Base-by-base conservation (phyloP, 2,113 vertebrate species). In the Passer montanus region DNA sequence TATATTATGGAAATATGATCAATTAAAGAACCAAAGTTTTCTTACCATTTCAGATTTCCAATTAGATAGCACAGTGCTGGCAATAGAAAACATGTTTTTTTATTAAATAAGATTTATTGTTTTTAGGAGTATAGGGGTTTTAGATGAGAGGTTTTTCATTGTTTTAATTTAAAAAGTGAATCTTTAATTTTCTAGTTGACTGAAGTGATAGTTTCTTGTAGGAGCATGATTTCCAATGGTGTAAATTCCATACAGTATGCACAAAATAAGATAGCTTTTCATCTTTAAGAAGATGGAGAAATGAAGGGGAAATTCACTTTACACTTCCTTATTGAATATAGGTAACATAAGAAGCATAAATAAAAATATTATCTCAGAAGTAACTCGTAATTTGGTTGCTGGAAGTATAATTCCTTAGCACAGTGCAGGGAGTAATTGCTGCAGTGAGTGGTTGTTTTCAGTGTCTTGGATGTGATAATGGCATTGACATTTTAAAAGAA, bases 101-200 rank as follows among this genome's bases (percentile, higher is more conserved):
- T 64, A 91, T 87, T 39, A 77, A 84, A 82, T 94, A 95, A 97
- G 70, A 88, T 91, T 21, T 93, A 95, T 96, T 92, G 23, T 33
- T 96, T 60, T 97, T 95, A 84, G 88, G 39, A 77, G 19, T 95
- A 16, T 70, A 89, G 69, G 6, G 11, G 22, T 37, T 69, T 76
- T 76, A 62, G 47, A 91, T 89, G 73, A 91, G 84, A 91, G 11
- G 13, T n/a, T 94, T 90, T 95, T 91, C 30, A 58, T 89, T 96
- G 86, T 96, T 98, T 97, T 91, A 7, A 94, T 97, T 97, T 97
- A 72, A 67, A 93, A 89, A 96, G 31, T 90, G 92, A 77, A 95
- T 97, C 76, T 97, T 96, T 95, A 95, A 97, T 97, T 97, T 98
- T 97, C 95, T 96, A 95, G 53, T 89, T 96, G 88, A 93, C 87